Percentiles rank a stretch among this genome's conserved stretches.
These are phyloP conservation scores for human (Homo sapiens) DNA, from an alignment of 2,113 vertebrate species.

Conservation along the genomic window DNA sequence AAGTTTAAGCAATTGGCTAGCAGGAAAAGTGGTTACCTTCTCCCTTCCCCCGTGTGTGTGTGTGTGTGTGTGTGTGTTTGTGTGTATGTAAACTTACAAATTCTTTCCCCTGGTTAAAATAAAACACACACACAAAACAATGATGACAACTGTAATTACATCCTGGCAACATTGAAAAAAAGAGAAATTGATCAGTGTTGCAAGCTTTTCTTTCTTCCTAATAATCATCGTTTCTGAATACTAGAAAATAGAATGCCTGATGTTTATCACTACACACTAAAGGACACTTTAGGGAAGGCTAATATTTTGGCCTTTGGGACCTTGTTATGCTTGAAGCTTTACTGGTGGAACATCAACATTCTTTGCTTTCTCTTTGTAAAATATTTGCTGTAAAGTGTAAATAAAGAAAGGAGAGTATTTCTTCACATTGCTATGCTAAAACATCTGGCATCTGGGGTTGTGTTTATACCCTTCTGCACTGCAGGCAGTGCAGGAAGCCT, in stretches of 20 bases:
- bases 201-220: not conserved
- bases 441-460: constrained; percentile 76
- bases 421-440: constrained; percentile 66
- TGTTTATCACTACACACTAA: constrained; percentile 39
- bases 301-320: constrained; percentile 66
- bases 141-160: not conserved
- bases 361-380: constrained; percentile 77
- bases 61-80: not conserved
- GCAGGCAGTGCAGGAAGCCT: not conserved
- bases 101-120: not conserved
- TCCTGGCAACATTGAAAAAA: not conserved
- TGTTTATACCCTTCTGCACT: constrained; percentile 75
- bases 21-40: not conserved
- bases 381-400: constrained; percentile 83
- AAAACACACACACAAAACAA: not conserved
- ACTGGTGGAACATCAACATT: constrained; percentile 79
- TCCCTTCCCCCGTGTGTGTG: not conserved
- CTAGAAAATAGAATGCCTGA: constrained; percentile 53
- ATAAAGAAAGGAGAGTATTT: constrained; percentile 78
- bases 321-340: constrained; percentile 71
- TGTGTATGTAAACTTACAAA: not conserved
- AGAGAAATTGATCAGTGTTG: not conserved
- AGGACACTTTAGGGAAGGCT: constrained; percentile 52
- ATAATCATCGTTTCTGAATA: constrained; percentile 22
- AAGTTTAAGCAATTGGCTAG: not conserved